Percentiles rank a stretch among this genome's conserved stretches.
Evolutionary conservation across 2,113 vertebrate species (phyloP).

Genomic region (Elaphurus davidianus): DNA sequence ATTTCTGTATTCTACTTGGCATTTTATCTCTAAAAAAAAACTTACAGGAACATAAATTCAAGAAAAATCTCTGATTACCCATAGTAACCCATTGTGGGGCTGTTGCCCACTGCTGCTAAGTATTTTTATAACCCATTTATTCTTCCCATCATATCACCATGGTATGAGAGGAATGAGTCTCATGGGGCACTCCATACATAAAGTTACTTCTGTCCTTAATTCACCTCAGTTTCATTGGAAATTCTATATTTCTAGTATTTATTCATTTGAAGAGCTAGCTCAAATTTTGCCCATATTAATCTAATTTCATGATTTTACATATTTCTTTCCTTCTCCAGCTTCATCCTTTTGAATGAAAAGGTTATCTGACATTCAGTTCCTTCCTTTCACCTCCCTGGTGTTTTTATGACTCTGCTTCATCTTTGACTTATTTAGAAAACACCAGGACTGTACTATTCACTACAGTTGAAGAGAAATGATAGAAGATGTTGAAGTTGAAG

Average conservation of each 20-base stretch:
- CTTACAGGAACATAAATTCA: neutral
- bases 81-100: neutral
- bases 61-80: neutral
- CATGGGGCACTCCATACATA: neutral
- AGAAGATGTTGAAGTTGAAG: too few relatives aligned
- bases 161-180: neutral
- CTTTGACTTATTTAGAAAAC: neutral
- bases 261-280: neutral
- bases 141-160: neutral
- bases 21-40: slow-evolving; percentile 1
- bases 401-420: neutral
- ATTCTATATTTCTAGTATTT: neutral
- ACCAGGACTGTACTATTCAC: neutral
- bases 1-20: neutral
- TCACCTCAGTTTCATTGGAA: neutral
- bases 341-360: neutral
- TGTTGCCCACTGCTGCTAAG: neutral
- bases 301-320: neutral
- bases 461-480: neutral
- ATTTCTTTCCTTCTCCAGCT: neutral
- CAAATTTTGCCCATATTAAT: neutral
- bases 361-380: neutral
- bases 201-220: neutral
- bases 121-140: neutral
- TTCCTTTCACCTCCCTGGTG: neutral